Evolutionary conservation across 2,888 invertebrate species (phyloP), one percentile per base, ranked within the genome.

Genomic region (Caenorhabditis sinica): DNA sequence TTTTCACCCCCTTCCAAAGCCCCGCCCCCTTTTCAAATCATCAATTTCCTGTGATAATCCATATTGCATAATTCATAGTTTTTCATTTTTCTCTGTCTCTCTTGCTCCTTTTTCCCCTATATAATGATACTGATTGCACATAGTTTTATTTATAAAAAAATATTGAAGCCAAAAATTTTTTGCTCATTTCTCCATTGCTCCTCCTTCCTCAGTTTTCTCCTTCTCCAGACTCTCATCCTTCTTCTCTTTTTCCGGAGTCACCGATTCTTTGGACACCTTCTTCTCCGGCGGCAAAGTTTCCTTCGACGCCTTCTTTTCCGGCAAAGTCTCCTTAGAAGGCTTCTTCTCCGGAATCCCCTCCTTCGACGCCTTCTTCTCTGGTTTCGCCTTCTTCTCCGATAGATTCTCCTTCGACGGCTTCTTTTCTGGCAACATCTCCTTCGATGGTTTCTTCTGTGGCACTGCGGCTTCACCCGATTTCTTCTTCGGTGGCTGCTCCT

Each of bases 11-110:
- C n/a, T n/a, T 49, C 17, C 25, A 13, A 25, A 30, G 30, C 33
- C 23, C 49, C 51, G 15, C 51, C 49, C 68, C 51, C 20, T 28
- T 13, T 15, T 5, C 33, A 63, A 25, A 40, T n/a, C 2, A 23
- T 11, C 51, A 20, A 53, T n/a, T 56, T 56, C 69, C 56, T 43
- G 56, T 56, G 56, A 69, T 69, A 56, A 25, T 17, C 40, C 33
- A 8, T 56, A 15, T 28, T 23, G 23, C 56, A 33, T n/a, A 51
- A 51, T 20, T 23, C n/a, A 51, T 51, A 51, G 6, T 20, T n/a
- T n/a, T 51, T 49, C 49, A 49, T 49, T 49, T 25, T 30, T 36
- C 33, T 36, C 9, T 13, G 40, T 40, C 40, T 11, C 33, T 36
- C 9, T 13, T 6, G 6, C 40, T 11, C 40, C 9, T 40, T 6